Percentiles rank a stretch among this genome's conserved stretches.
Conservation (phyloP, 1,140 invertebrate species). For the Arion vulgaris region DNA sequence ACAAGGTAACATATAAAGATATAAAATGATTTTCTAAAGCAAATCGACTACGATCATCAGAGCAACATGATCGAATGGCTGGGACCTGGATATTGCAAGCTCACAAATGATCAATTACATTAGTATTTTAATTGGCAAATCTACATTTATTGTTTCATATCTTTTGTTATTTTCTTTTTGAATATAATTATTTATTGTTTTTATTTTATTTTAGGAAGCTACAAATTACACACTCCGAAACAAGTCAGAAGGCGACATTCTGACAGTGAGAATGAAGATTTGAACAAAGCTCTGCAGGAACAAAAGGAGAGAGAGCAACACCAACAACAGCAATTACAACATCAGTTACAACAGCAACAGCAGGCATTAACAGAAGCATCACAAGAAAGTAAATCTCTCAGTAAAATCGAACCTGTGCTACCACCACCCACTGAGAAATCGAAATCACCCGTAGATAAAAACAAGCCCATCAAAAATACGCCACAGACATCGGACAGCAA, state of each 20-base stretch:
- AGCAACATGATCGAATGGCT: no score
- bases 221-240: constrained; percentile 65
- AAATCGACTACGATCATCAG: no score
- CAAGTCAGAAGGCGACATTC: constrained; percentile 65
- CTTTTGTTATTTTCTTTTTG: no score
- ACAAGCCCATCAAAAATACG: not conserved
- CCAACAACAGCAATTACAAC: constrained; percentile 40
- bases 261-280: constrained; percentile 67
- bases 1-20: no score
- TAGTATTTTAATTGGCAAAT: no score
- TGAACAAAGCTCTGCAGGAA: constrained; percentile 52
- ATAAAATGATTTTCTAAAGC: no score
- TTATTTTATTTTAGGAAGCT: constrained; percentile 57
- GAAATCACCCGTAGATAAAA: not conserved
- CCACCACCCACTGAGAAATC: not conserved
- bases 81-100: no score
- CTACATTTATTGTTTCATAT: no score
- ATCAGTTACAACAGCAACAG: constrained; percentile 25
- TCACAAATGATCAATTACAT: no score
- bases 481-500: not conserved
- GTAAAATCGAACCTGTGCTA: not conserved
- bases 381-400: not conserved
- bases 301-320: constrained; percentile 50
- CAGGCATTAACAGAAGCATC: not conserved
- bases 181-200: not conserved